Conservation (phyloP, 2,888 invertebrate species). For the Tipula unca region DNA sequence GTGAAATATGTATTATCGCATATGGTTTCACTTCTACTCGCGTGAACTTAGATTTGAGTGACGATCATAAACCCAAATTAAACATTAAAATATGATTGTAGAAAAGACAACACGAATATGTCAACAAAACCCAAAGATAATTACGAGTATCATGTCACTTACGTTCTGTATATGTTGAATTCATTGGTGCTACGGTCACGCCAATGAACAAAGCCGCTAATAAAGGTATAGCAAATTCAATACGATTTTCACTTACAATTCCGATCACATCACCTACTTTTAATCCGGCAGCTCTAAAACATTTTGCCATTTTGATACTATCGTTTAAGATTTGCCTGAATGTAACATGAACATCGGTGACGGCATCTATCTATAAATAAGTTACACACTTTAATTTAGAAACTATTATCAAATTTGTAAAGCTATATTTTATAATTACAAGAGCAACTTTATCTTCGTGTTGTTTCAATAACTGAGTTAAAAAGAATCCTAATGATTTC, state of each 20-base stretch:
- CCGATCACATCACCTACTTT: slow-evolving; percentile 46
- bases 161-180: slow-evolving; percentile 50
- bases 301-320: slow-evolving; percentile 33
- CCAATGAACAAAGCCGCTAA: slow-evolving; percentile 47
- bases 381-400: background rate
- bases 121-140: too few species aligned
- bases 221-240: slow-evolving; percentile 45
- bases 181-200: slow-evolving; percentile 49
- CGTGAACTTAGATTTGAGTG: too few species aligned
- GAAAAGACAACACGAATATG: too few species aligned
- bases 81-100: too few species aligned
- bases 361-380: background rate
- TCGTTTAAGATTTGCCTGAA: slow-evolving; percentile 33
- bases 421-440: background rate
- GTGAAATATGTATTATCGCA: too few species aligned
- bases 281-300: slow-evolving; percentile 43
- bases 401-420: background rate
- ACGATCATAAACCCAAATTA: too few species aligned
- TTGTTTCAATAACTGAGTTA: background rate
- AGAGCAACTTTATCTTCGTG: background rate
- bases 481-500: background rate
- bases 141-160: slow-evolving; percentile 28
- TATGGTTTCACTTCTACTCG: too few species aligned
- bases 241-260: slow-evolving; percentile 49
- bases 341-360: slow-evolving; percentile 27